Evolutionary conservation across 2,113 vertebrate genomes (phyloP), one percentile per base, ranked within the genome.

Genomic region (Melanostigma gelatinosum): DNA sequence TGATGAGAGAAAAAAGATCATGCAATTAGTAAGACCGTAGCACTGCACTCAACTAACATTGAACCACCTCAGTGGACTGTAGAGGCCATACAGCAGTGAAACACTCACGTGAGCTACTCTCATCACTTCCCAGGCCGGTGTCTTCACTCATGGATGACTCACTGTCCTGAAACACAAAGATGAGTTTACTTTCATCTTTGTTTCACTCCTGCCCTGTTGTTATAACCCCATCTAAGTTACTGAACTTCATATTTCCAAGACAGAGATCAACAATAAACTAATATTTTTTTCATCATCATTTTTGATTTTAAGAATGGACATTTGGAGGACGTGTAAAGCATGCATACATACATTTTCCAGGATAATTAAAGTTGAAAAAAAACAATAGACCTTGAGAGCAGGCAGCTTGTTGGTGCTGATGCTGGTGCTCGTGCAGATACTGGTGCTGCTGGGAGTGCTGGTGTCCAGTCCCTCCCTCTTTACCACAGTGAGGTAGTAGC

Each of bases 401-500:
- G 79, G 52, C 6, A 82, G 73, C 42, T 83, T 90, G 77, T 84
- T 91, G 36, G 77, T 86, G 64, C 68, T 86, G 75, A 22, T 0
- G 71, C 83, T 88, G 64, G 86, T 0, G 0, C 86, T 80, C 70
- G 86, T 64, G 60, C 76, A 22, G 0, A 85, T n/a, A 34, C 67
- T 92, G 76, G 82, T n/a, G 0, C 67, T 91, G 87, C 90, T 93
- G 69, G 29, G 54, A 9, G 67, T 92, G 40, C 80, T 80, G 32
- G 57, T 86, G 11, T 89, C 81, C 2, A 83, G 46, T 11, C 84
- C 85, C 1, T 95, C 95, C 27, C 44, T 87, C 88, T 96, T 98
- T 36, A 95, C 96, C 84, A 97, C 90, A 0, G 96, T 98, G 77
- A 98, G 94, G 87, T 96, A 97, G 92, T 98, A 98, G 0, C 97